phyloP scores from a whole-genome alignment of 2,113 vertebrate genomes.

The Rousettus leschenaultii region DNA sequence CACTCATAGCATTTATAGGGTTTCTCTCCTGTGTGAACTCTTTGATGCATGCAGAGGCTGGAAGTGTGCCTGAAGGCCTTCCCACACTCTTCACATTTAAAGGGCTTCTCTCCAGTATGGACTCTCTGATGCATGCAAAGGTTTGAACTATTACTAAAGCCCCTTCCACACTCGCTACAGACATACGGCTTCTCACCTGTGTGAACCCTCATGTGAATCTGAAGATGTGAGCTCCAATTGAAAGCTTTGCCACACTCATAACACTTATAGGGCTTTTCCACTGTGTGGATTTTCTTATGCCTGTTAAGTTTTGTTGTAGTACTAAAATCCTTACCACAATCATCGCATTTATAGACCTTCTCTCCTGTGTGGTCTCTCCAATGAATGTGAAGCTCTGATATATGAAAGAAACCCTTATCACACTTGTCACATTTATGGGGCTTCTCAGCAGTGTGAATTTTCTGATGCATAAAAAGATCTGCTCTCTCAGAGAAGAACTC shows the following conservation, averaged over 20 bases:
- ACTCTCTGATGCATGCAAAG: slow-evolving; percentile 77
- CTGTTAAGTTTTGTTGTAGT: slow-evolving; percentile 75
- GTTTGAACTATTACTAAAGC: slow-evolving; percentile 76
- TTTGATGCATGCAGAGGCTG: slow-evolving; percentile 72
- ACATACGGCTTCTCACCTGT: slow-evolving; percentile 76
- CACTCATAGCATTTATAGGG: slow-evolving; percentile 77
- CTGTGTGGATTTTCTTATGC: slow-evolving; percentile 77
- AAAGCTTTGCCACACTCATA: slow-evolving; percentile 78
- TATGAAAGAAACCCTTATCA: slow-evolving; percentile 80
- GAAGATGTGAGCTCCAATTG: slow-evolving; percentile 76
- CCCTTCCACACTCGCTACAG: slow-evolving; percentile 76
- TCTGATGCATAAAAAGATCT: slow-evolving; percentile 76
- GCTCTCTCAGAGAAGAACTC: slow-evolving; percentile 76
- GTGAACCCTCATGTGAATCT: slow-evolving; percentile 75
- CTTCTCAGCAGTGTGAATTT: slow-evolving; percentile 80
- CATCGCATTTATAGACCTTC: slow-evolving; percentile 75
- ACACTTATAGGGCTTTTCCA: slow-evolving; percentile 78
- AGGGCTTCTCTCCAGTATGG: slow-evolving; percentile 78
- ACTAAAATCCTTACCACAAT: slow-evolving; percentile 77
- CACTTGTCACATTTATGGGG: slow-evolving; percentile 81
- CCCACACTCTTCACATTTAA: slow-evolving; percentile 73
- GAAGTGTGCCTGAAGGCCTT: slow-evolving; percentile 74
- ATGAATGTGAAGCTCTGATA: slow-evolving; percentile 75
- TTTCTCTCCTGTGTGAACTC: slow-evolving; percentile 74
- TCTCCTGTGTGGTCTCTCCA: slow-evolving; percentile 76